Conservation (phyloP, 2,888 invertebrate genomes). For the Pterostichus madidus region DNA sequence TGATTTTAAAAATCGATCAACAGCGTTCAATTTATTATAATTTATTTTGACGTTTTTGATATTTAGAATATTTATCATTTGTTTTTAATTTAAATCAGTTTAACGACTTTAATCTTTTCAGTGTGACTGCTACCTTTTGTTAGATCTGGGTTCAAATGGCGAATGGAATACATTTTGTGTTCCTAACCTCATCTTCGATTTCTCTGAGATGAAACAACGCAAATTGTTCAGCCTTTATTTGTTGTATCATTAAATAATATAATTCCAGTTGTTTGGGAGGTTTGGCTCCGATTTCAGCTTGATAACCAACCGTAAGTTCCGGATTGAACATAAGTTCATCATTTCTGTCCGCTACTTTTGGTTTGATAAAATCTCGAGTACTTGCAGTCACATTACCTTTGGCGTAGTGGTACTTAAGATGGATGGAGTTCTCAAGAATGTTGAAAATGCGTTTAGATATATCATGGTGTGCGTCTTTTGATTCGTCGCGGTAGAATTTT, state of each 20-base stretch:
- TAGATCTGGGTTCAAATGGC: too few species aligned
- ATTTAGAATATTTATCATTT: too few species aligned
- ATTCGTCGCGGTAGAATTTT: slow-evolving; percentile 81
- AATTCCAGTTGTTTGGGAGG: slow-evolving; percentile 82
- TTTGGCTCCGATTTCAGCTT: slow-evolving; percentile 82
- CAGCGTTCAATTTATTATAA: too few species aligned
- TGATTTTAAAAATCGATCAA: too few species aligned
- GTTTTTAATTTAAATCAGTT: too few species aligned
- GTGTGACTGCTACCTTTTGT: too few species aligned
- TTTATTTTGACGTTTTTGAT: too few species aligned
- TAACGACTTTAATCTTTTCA: too few species aligned
- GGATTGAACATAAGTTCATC: slow-evolving; percentile 83
- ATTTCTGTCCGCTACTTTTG: slow-evolving; percentile 85
- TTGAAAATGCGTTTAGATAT: slow-evolving; percentile 84
- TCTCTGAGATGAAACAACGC: slow-evolving; percentile 80
- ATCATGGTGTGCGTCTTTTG: slow-evolving; percentile 81
- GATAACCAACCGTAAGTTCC: slow-evolving; percentile 83
- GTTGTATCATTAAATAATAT: slow-evolving; percentile 82
- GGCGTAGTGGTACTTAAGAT: slow-evolving; percentile 83
- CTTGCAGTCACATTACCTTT: slow-evolving; percentile 82
- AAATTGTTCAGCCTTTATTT: slow-evolving; percentile 82
- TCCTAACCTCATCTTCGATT: slow-evolving; percentile 75
- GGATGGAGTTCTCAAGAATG: slow-evolving; percentile 81
- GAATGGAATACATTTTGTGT: too few species aligned
- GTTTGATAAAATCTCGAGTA: slow-evolving; percentile 84